Percentiles rank a stretch among this genome's conserved stretches.
These are phyloP conservation scores for Hirundo rustica DNA, from an alignment of 2,797 vertebrate species.

Conservation along the genomic window DNA sequence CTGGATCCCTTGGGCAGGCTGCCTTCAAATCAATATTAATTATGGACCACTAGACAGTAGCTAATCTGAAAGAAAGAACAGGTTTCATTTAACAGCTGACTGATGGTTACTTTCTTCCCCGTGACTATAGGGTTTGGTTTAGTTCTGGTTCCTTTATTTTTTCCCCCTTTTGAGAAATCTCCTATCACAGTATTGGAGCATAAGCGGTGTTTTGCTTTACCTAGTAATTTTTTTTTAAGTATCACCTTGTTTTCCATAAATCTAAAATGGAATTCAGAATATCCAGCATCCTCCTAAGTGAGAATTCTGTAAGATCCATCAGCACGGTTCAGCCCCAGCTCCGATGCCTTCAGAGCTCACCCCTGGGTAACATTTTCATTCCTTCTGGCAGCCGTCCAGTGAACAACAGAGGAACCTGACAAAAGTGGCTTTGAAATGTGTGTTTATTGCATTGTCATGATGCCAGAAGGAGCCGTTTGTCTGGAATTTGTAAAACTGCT, in stretches of 20 bases:
- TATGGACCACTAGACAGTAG: conserved; percentile 48
- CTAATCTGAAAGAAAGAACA: conserved; percentile 46
- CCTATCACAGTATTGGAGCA: not conserved
- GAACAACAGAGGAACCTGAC: conserved; percentile 27
- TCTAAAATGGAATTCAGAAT: not conserved
- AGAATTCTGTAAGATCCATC: conserved; percentile 30
- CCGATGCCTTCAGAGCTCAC: conserved; percentile 21
- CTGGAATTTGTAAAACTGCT: conserved; percentile 27
- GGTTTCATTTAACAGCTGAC: conserved; percentile 32
- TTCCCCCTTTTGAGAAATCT: not conserved
- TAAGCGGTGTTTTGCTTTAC: not conserved
- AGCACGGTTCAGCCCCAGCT: not conserved
- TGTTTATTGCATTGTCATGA: conserved; percentile 53
- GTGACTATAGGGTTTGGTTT: not conserved
- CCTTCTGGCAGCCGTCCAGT: conserved; percentile 4
- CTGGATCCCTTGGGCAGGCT: conserved; percentile 40
- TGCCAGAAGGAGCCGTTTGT: not conserved
- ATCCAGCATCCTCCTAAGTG: not conserved
- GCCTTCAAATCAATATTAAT: conserved; percentile 63
- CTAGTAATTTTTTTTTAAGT: not conserved
- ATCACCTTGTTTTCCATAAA: not conserved
- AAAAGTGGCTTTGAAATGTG: conserved; percentile 52
- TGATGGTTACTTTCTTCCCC: not conserved
- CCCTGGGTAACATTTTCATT: conserved; percentile 45
- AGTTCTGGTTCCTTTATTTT: not conserved